phyloP scores from a whole-genome alignment of 53 echinoderm and acorn worm genomes.

The Temnopleurus reevesii region DNA sequence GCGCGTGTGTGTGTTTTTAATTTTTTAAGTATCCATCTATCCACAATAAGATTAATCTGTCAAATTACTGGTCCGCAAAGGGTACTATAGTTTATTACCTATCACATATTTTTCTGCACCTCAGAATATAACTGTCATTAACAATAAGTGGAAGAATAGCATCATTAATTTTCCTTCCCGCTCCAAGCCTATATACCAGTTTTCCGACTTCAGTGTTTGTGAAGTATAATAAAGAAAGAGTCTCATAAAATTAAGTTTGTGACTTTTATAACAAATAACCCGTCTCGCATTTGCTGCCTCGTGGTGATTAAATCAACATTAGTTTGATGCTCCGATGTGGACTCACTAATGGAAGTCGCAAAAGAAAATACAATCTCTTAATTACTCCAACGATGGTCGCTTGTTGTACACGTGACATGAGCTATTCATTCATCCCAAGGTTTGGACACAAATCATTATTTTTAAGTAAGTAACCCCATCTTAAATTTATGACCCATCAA shows the following conservation, averaged over 20 bases:
- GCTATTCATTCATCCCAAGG: not conserved
- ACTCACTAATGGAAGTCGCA: not conserved
- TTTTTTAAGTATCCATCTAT: too few relatives aligned
- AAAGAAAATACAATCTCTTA: slow-evolving; percentile 27
- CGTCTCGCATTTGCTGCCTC: not conserved
- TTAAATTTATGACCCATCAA: not conserved
- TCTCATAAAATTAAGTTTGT: not conserved
- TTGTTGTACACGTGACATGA: not conserved
- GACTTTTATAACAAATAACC: slow-evolving; percentile 1
- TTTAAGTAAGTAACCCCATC: slow-evolving; percentile 6
- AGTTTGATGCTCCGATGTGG: not conserved
- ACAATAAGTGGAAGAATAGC: not conserved
- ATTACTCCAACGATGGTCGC: not conserved
- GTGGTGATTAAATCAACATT: slow-evolving; percentile 22
- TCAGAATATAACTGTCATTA: not conserved
- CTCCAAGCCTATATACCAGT: too few relatives aligned
- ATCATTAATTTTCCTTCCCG: not conserved
- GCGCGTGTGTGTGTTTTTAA: too few relatives aligned
- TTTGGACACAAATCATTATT: not conserved
- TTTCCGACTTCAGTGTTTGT: not conserved
- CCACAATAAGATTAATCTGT: too few relatives aligned
- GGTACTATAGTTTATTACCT: too few relatives aligned
- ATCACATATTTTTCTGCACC: not conserved
- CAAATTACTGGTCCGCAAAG: too few relatives aligned
- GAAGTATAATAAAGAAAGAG: not conserved